Conservation (phyloP, 2,113 vertebrate genomes). For the Nycticorax nycticorax region DNA sequence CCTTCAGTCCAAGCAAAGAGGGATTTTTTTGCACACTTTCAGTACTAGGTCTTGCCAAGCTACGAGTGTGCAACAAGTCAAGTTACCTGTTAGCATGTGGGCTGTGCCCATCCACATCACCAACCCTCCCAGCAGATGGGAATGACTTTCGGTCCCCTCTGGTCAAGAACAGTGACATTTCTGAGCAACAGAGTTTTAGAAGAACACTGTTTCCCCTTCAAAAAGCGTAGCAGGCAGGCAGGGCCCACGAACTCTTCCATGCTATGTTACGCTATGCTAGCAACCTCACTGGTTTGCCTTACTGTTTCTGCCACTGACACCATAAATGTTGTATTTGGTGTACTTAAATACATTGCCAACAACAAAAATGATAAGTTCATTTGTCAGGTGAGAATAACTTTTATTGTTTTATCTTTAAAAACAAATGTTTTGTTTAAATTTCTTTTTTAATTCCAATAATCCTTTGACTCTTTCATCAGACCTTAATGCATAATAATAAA, state of each 20-base stretch:
- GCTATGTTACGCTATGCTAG: not conserved
- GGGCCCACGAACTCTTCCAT: not conserved
- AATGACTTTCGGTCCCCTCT: not conserved
- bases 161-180: not conserved
- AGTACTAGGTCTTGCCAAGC: not conserved
- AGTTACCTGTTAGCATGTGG: not conserved
- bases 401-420: not conserved
- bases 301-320: not conserved
- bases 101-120: not conserved
- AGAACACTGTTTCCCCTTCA: not conserved
- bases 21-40: not conserved
- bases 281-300: not conserved
- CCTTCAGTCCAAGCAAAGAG: not conserved
- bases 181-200: not conserved
- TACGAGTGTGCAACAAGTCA: not conserved
- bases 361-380: not conserved
- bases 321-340: not conserved
- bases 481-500: not conserved
- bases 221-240: not conserved
- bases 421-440: not conserved
- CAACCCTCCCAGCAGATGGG: not conserved
- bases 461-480: not conserved
- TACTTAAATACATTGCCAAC: not conserved
- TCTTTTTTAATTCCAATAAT: not conserved
- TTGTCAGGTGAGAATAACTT: not conserved